Evolutionary conservation across 2,797 vertebrate species (phyloP), one percentile per base, ranked within the genome.

Genomic region (Chromobotia macracanthus): DNA sequence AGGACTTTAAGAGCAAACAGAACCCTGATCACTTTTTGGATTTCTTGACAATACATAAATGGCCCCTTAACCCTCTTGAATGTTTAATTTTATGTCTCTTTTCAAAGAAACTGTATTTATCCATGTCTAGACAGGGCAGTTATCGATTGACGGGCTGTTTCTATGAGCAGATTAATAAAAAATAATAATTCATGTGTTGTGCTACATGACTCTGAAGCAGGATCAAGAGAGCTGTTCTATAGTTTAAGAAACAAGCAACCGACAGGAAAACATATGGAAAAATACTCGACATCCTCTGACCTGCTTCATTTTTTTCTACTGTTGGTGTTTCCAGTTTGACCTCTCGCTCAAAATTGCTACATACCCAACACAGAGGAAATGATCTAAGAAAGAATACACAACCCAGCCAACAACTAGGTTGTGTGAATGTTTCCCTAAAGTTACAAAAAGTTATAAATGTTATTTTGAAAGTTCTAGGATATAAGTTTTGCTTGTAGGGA

Each of bases 261-360:
- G 31, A 35, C 31, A 35, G 31, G 31, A 35, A 35, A 79, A 78
- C 31, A 82, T 71, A 80, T 86, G 81, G 86, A 83, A 87, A 87
- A 87, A 68, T 72, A 53, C 25, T 77, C 60, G 74, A 77, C 80
- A 3, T 81, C 82, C 87, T 84, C 51, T 81, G 81, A 68, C 79
- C 87, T 53, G 58, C 70, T 84, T 80, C 56, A 78, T 80, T 86
- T 87, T 41, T 31, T 86, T 5, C 31, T 38, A 16, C 71, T 77
- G 78, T 84, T 86, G 85, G 75, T 85, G 85, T 84, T 86, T 85
- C 69, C 53, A 58, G 67, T 18, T 48, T 72, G 69, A 51, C 50
- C 63, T 63, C 68, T 58, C n/a, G 71, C 48, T 25, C 48, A 12
- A 38, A 86, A 78, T 53, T 73, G 2, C 79, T 87, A 25, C 77